Evolutionary conservation across 1,140 invertebrate genomes (phyloP).

Genomic region (Trichonephila clavata): DNA sequence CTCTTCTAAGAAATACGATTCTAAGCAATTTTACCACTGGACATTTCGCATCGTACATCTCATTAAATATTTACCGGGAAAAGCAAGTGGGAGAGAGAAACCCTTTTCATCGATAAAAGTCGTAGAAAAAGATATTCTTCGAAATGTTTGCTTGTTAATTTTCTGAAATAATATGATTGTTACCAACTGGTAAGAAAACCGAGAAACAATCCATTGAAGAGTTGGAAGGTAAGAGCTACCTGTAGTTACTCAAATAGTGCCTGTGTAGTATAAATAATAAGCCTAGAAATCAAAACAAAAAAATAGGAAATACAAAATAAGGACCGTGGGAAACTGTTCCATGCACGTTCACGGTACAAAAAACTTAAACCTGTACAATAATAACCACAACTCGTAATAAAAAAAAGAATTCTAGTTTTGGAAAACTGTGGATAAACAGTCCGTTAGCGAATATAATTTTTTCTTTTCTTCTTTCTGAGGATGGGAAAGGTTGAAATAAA

Average conservation of each 20-base stretch:
- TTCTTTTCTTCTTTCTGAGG: neutral
- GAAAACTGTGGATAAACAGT: neutral
- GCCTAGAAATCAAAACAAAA: neutral
- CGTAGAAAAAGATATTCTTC: constrained; percentile 8
- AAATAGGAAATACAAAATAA: neutral
- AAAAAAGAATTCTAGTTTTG: neutral
- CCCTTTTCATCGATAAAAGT: no score
- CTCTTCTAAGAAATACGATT: neutral
- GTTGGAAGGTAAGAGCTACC: neutral
- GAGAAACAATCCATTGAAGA: neutral
- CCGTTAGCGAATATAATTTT: neutral
- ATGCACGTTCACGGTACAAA: neutral
- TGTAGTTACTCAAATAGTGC: neutral
- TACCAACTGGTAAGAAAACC: neutral
- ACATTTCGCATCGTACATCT: neutral
- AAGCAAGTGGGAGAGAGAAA: neutral
- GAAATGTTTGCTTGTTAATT: neutral
- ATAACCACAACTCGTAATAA: neutral
- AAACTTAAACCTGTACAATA: neutral
- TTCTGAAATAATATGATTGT: constrained; percentile 10
- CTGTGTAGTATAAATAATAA: neutral
- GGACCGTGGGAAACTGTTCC: neutral
- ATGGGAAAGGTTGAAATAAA: neutral
- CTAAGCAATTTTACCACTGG: neutral
- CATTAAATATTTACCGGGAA: neutral